These are phyloP conservation scores for Ploceus nigricollis DNA, from an alignment of 2,113 vertebrate genomes.

Conservation along the genomic window DNA sequence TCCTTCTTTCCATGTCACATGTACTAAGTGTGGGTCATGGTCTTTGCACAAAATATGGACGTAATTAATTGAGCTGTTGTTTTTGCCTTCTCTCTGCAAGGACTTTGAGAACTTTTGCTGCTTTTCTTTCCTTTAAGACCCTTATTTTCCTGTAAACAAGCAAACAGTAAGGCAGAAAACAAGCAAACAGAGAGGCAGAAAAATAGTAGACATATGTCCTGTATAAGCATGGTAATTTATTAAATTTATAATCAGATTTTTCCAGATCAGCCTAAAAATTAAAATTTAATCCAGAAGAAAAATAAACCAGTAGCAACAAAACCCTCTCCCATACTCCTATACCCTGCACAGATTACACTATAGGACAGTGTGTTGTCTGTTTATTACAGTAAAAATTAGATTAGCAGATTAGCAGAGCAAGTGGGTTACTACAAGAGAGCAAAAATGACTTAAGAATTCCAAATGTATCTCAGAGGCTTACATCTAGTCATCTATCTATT, in stretches of 20 bases:
- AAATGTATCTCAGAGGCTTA: background rate
- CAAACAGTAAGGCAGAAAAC: too few relatives aligned
- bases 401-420: background rate
- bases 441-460: background rate
- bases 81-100: background rate
- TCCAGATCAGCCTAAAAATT: background rate
- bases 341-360: background rate
- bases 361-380: background rate
- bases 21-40: accelerated
- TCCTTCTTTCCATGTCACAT: background rate
- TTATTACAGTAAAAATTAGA: background rate
- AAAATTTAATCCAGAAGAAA: background rate
- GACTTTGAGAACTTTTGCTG: background rate
- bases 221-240: background rate
- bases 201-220: background rate
- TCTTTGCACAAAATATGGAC: background rate
- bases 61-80: background rate
- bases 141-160: background rate
- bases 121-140: background rate
- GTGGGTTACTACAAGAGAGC: background rate
- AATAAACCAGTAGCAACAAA: background rate
- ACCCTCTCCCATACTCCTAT: accelerated
- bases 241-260: background rate
- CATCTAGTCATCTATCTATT: background rate
- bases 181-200: background rate